Evolutionary conservation across 2,797 vertebrate species (phyloP).

Genomic region (Alectoris magna): DNA sequence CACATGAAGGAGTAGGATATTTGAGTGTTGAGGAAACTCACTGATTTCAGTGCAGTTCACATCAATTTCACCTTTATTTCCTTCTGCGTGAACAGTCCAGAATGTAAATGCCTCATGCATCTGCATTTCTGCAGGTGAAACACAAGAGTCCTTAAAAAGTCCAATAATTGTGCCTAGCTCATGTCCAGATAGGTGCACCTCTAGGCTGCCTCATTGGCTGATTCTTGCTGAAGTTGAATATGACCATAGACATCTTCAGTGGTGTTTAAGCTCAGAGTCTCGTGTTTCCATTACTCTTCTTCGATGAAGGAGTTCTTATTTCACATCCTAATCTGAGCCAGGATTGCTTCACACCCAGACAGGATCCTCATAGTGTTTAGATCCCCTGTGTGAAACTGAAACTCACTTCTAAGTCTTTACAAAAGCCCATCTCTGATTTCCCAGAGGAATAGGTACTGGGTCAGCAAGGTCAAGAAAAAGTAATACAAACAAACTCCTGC

Average conservation of each 20-base stretch:
- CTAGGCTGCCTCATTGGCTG: background rate
- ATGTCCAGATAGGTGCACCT: background rate
- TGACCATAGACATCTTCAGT: background rate
- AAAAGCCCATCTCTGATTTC: background rate
- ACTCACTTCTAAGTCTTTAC: background rate
- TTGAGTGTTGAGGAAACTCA: background rate
- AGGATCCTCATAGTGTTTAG: background rate
- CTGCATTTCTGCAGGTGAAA: background rate
- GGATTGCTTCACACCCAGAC: background rate
- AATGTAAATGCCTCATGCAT: background rate
- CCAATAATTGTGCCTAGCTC: background rate
- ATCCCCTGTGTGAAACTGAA: background rate
- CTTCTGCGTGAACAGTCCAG: background rate
- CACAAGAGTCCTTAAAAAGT: background rate
- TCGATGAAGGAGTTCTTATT: background rate
- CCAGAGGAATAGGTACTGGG: background rate
- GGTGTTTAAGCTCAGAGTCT: background rate
- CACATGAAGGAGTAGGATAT: background rate
- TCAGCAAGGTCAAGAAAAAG: background rate
- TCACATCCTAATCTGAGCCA: background rate
- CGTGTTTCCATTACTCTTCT: background rate
- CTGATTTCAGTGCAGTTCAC: background rate
- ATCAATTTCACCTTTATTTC: background rate
- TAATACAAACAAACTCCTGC: background rate
- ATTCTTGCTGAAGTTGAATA: background rate